Conservation (phyloP, 2,888 invertebrate species). For the Tetragonula carbonaria region DNA sequence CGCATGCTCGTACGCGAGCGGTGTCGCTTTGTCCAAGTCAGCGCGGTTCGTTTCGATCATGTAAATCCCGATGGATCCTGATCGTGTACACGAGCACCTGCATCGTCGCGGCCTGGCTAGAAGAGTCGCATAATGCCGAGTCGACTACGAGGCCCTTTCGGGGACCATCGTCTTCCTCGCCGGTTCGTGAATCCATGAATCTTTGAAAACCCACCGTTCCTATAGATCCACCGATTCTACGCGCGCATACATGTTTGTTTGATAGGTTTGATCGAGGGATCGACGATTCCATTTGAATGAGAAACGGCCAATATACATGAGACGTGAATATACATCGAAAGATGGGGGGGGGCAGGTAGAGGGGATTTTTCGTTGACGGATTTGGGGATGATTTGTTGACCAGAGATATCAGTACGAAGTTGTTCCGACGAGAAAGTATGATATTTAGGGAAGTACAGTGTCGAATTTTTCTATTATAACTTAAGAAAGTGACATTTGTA, state of each 20-base stretch:
- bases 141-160: slow-evolving; percentile 31
- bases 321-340: slow-evolving; percentile 32
- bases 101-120: slow-evolving; percentile 27
- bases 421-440: too few relatives aligned
- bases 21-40: slow-evolving; percentile 63
- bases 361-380: neutral
- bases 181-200: slow-evolving; percentile 58
- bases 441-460: too few relatives aligned
- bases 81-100: slow-evolving; percentile 59
- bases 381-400: neutral
- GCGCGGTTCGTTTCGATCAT: slow-evolving; percentile 57
- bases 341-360: neutral
- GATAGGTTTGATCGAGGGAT: slow-evolving; percentile 52
- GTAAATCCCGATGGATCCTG: slow-evolving; percentile 63
- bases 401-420: too few relatives aligned
- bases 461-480: too few relatives aligned
- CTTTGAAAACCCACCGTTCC: slow-evolving; percentile 51
- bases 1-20: slow-evolving; percentile 39
- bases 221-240: slow-evolving; percentile 24
- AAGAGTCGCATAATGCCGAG: slow-evolving; percentile 52
- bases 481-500: too few relatives aligned
- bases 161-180: slow-evolving; percentile 8
- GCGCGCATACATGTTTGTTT: slow-evolving; percentile 51
- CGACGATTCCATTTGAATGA: slow-evolving; percentile 52
- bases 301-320: slow-evolving; percentile 2